phyloP scores from a whole-genome alignment of 2,888 invertebrate species.

The Thelaira solivaga region DNA sequence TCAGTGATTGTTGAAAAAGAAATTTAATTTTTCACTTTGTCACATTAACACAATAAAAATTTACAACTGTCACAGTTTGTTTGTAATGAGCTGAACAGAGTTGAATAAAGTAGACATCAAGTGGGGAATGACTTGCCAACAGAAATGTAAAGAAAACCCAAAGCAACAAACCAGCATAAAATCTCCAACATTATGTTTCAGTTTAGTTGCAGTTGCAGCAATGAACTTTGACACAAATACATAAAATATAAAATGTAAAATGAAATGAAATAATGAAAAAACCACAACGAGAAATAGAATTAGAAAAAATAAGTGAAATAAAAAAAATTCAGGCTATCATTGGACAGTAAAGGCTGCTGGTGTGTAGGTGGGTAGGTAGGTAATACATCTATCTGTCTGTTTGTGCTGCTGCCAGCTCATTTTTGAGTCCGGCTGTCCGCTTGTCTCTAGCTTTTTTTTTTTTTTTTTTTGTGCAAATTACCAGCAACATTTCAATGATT shows the following conservation, averaged over 20 bases:
- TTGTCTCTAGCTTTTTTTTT: not conserved
- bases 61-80: slow-evolving; percentile 64
- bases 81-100: slow-evolving; percentile 18
- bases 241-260: slow-evolving; percentile 29
- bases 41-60: slow-evolving; percentile 75
- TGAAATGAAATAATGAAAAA: slow-evolving; percentile 3
- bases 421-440: not conserved
- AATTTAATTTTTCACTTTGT: slow-evolving; percentile 74
- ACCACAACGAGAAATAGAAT: slow-evolving; percentile 8
- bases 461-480: too few relatives aligned
- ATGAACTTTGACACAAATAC: slow-evolving; percentile 60
- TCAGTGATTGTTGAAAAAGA: slow-evolving; percentile 47
- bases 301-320: slow-evolving; percentile 15
- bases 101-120: slow-evolving; percentile 21
- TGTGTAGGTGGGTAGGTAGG: too few relatives aligned
- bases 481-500: slow-evolving; percentile 9
- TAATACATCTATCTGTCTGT: not conserved
- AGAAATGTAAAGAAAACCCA: not conserved
- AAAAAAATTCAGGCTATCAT: not conserved
- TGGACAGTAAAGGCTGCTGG: too few relatives aligned
- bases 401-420: not conserved
- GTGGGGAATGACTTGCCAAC: not conserved
- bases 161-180: slow-evolving; percentile 6
- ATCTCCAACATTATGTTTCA: slow-evolving; percentile 46
- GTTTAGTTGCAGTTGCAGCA: slow-evolving; percentile 41